phyloP scores from a whole-genome alignment of 2,888 invertebrate genomes.

The Artemia sinica region DNA sequence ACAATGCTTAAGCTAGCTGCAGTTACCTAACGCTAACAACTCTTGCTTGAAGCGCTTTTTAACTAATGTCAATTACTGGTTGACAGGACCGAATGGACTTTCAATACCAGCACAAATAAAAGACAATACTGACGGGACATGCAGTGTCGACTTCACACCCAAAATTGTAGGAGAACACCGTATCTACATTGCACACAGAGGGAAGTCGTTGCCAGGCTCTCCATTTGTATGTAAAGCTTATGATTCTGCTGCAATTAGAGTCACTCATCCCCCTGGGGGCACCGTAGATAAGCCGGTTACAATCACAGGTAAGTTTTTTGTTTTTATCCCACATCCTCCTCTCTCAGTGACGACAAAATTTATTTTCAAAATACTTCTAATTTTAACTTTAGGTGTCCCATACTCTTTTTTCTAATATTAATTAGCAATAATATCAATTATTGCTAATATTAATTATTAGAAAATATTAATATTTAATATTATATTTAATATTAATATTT shows the following conservation, averaged over 20 bases:
- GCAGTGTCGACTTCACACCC: conserved; percentile 79
- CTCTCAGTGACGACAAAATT: neutral
- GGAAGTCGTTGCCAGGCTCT: conserved; percentile 61
- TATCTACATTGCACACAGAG: conserved; percentile 63
- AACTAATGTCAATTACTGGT: conserved; percentile 24
- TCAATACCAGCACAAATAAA: conserved; percentile 74
- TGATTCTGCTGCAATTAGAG: conserved; percentile 80
- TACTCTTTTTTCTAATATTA: too few species aligned
- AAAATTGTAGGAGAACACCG: conserved; percentile 77
- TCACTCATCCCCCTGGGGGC: conserved; percentile 71
- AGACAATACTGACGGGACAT: conserved; percentile 59
- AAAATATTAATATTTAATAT: too few species aligned
- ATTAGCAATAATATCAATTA: too few species aligned
- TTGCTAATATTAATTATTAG: too few species aligned
- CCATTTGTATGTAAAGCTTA: conserved; percentile 90
- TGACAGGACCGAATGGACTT: conserved; percentile 74
- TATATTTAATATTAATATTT: too few species aligned
- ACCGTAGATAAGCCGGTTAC: conserved; percentile 78
- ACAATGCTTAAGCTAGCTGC: too few species aligned
- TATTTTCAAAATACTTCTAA: too few species aligned
- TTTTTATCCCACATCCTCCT: neutral
- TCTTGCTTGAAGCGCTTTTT: neutral
- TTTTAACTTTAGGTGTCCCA: too few species aligned
- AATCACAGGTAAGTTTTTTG: conserved; percentile 50
- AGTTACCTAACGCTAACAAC: too few species aligned